Percentiles rank a stretch among this genome's conserved stretches.
These are phyloP conservation scores for Haliclona indistincta DNA, from an alignment of 37 sponge, comb jelly and placozoan species.

Conservation along the genomic window DNA sequence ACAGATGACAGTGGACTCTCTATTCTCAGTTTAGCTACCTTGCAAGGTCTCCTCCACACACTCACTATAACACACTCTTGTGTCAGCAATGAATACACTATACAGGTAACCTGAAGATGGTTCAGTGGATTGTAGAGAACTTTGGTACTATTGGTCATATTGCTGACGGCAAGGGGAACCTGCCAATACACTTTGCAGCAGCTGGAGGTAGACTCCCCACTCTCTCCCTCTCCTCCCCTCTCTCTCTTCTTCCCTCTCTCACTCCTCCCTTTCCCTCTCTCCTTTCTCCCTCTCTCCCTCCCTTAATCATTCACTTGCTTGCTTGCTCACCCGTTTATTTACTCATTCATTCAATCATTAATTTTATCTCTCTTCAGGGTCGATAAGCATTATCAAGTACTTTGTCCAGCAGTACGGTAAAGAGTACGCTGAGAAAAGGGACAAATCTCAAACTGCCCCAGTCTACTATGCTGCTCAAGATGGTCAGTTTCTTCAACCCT, in stretches of 20 bases:
- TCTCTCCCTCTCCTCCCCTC: no score
- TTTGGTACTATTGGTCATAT: slow-evolving; percentile 45
- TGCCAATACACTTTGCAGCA: slow-evolving; percentile 84
- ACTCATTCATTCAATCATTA: no score
- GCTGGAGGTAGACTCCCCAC: no score
- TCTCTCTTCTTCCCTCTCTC: no score
- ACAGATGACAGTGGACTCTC: slow-evolving; percentile 59
- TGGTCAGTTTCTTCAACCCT: no score
- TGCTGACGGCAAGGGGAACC: slow-evolving; percentile 57
- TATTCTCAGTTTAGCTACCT: slow-evolving; percentile 56
- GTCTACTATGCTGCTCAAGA: slow-evolving; percentile 83
- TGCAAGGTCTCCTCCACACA: slow-evolving; percentile 47
- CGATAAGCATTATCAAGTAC: slow-evolving; percentile 60
- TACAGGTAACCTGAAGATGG: slow-evolving; percentile 62
- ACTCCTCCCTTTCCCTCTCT: no score
- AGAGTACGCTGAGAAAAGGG: slow-evolving; percentile 52
- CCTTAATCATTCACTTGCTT: no score
- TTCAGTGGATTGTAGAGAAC: slow-evolving; percentile 53
- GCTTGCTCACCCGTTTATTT: no score
- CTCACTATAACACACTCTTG: no score
- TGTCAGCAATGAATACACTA: background rate
- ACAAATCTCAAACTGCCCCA: slow-evolving; percentile 56
- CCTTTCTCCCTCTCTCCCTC: no score
- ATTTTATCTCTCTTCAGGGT: slow-evolving; percentile 34
- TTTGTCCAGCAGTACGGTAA: slow-evolving; percentile 58